Evolutionary conservation across 2,888 invertebrate genomes (phyloP).

Genomic region (Hofmannophila pseudospretella): DNA sequence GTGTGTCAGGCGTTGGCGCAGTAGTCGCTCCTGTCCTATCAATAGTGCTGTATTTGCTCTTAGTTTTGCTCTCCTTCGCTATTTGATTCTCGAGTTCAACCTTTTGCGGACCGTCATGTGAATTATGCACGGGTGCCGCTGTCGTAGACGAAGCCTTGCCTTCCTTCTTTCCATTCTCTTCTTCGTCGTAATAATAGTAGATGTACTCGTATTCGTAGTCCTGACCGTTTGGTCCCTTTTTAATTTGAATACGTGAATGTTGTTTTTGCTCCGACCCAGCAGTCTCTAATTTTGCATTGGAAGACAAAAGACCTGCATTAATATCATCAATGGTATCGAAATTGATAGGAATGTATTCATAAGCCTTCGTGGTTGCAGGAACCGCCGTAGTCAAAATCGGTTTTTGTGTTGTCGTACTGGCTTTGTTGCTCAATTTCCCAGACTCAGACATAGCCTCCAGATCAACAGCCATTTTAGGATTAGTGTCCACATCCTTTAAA

Average conservation of each 20-base stretch:
- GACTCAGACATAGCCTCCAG: constrained; percentile 70
- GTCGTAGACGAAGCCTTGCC: constrained; percentile 38
- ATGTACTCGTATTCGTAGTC: constrained; percentile 96
- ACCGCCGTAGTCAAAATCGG: constrained; percentile 76
- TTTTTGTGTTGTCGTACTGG: constrained; percentile 73
- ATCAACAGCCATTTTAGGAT: constrained; percentile 62
- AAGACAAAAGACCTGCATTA: constrained; percentile 64
- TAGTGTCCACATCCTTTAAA: constrained; percentile 63
- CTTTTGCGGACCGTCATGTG: constrained; percentile 80
- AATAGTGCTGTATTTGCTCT: constrained; percentile 76
- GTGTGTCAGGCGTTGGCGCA: constrained; percentile 76
- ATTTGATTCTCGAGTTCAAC: constrained; percentile 63
- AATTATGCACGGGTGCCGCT: constrained; percentile 59
- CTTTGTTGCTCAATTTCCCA: constrained; percentile 55
- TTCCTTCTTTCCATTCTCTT: constrained; percentile 75
- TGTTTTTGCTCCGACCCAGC: constrained; percentile 83
- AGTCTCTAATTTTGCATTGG: constrained; percentile 76
- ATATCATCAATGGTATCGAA: constrained; percentile 72
- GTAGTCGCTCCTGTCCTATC: constrained; percentile 64
- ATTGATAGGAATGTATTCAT: constrained; percentile 68
- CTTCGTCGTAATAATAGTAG: constrained; percentile 93
- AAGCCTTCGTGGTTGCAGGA: constrained; percentile 48
- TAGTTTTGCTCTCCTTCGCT: constrained; percentile 59
- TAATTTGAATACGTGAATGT: constrained; percentile 87
- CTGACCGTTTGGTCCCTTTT: constrained; percentile 92